Evolutionary conservation across 1,140 invertebrate species (phyloP).

Genomic region (Scaptomyza pallida): DNA sequence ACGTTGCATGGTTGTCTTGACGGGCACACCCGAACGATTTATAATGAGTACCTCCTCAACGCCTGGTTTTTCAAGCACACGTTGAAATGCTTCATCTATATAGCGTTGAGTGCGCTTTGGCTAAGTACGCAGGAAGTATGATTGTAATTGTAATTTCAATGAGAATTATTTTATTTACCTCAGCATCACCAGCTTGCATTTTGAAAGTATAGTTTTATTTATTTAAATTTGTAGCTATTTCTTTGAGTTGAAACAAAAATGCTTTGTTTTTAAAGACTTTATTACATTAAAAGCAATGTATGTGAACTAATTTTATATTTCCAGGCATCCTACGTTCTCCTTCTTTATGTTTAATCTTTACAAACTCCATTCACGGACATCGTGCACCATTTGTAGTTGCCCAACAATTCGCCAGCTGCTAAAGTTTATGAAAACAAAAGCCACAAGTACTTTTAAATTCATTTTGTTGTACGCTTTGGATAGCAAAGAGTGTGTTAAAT

Average conservation of each 20-base stretch:
- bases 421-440: neutral
- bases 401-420: neutral
- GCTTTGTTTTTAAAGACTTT: neutral
- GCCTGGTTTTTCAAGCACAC: constrained; percentile 57
- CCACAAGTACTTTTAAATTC: neutral
- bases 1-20: constrained; percentile 68
- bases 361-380: neutral
- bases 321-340: neutral
- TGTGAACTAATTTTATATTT: neutral
- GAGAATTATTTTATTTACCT: constrained; percentile 12
- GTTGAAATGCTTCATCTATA: constrained; percentile 65
- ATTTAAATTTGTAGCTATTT: neutral
- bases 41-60: constrained; percentile 74
- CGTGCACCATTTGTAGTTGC: constrained; percentile 21
- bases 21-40: constrained; percentile 71
- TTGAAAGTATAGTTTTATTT: neutral
- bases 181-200: constrained; percentile 43
- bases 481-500: neutral
- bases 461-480: neutral
- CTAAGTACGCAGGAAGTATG: constrained; percentile 24
- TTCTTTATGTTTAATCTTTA: neutral
- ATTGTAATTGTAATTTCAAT: neutral
- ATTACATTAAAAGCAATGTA: neutral
- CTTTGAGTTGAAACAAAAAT: neutral
- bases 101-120: constrained; percentile 71